These are phyloP conservation scores for Babylonia areolata DNA, from an alignment of 1,140 invertebrate species.

Conservation along the genomic window DNA sequence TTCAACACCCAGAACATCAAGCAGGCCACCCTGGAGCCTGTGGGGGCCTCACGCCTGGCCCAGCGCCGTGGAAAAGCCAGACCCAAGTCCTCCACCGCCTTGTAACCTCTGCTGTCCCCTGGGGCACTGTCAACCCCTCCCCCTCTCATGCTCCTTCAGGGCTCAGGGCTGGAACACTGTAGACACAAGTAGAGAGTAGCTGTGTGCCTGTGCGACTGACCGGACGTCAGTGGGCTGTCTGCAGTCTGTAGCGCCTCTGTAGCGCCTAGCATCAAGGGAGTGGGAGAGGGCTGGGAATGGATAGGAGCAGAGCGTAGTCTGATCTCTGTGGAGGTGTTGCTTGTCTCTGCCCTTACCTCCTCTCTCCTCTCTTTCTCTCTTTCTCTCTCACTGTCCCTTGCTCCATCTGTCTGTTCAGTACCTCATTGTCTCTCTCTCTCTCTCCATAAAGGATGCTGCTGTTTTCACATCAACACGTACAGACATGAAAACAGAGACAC, in stretches of 20 bases:
- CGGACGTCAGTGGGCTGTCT: neutral
- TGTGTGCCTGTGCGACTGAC: neutral
- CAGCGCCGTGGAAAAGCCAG: constrained; percentile 82
- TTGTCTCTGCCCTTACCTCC: too few species aligned
- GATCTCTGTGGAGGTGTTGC: neutral
- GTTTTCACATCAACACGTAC: too few species aligned
- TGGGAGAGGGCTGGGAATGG: neutral
- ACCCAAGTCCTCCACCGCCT: constrained; percentile 77
- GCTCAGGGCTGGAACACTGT: neutral
- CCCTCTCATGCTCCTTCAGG: neutral
- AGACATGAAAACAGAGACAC: too few species aligned
- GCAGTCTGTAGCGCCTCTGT: too few species aligned
- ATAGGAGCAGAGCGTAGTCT: neutral
- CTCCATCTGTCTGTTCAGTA: neutral
- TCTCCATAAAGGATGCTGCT: too few species aligned
- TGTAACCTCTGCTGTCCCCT: constrained; percentile 51
- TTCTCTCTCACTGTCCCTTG: neutral
- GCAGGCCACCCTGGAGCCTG: constrained; percentile 86
- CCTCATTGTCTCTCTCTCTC: neutral
- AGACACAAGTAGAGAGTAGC: too few species aligned
- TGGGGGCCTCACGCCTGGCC: constrained; percentile 89
- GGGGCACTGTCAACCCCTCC: neutral
- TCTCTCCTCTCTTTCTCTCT: neutral
- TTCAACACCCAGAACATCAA: constrained; percentile 86
- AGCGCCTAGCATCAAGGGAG: too few species aligned